Conservation (phyloP, 2,888 invertebrate species). For the Microchrysa polita region DNA sequence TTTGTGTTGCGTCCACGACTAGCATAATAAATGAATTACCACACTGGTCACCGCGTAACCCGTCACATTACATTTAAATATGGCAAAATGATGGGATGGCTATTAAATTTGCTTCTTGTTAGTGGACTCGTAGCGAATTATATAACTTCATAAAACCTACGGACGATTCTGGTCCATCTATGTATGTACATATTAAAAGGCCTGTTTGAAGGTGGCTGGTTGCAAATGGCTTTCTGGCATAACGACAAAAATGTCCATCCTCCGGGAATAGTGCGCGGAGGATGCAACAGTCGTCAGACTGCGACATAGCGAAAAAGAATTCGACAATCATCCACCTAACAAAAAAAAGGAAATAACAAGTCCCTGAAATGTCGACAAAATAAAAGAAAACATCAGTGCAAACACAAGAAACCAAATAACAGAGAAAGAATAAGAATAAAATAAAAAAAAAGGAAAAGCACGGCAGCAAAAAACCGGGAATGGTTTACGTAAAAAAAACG, state of each 20-base stretch:
- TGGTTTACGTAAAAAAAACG: constrained; percentile 42
- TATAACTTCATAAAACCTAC: no score
- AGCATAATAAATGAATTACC: constrained; percentile 20
- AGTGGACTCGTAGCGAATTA: no score
- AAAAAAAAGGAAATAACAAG: constrained; percentile 19
- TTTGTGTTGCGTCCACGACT: neutral
- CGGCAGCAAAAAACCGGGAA: no score
- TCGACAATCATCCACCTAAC: no score
- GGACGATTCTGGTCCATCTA: no score
- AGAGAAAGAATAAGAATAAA: constrained; percentile 19
- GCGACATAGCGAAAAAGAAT: constrained; percentile 18
- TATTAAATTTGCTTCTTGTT: no score
- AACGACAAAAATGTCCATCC: neutral
- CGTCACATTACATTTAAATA: no score
- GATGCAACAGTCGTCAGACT: constrained; percentile 24
- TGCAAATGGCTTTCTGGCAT: no score
- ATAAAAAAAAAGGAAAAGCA: constrained; percentile 34
- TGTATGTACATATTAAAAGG: no score
- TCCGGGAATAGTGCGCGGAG: neutral
- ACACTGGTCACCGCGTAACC: neutral
- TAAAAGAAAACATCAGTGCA: constrained; percentile 17
- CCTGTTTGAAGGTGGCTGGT: neutral
- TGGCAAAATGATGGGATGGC: no score
- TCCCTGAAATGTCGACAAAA: constrained; percentile 6
- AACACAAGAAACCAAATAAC: constrained; percentile 13